These are phyloP conservation scores for Helicoverpa armigera DNA, from an alignment of 1,140 invertebrate species.

Conservation along the genomic window DNA sequence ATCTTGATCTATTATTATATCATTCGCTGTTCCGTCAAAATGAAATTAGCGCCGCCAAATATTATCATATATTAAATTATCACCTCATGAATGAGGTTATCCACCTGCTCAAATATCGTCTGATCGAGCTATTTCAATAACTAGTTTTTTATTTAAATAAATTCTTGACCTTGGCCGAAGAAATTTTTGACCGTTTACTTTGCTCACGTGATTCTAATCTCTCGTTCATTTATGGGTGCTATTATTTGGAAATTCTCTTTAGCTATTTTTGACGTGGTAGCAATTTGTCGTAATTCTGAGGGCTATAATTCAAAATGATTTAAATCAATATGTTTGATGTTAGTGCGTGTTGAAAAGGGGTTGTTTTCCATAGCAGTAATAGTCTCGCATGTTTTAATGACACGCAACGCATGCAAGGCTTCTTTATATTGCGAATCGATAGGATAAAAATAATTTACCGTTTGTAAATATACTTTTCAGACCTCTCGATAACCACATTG, in stretches of 20 bases:
- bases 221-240: not conserved
- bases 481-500: no score
- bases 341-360: not conserved
- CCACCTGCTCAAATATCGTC: not conserved
- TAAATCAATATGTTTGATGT: no score
- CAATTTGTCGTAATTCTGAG: no score
- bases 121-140: not conserved
- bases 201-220: not conserved
- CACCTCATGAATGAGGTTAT: not conserved
- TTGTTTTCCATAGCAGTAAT: not conserved
- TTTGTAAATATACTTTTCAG: no score
- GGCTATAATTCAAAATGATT: no score
- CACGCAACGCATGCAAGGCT: conserved; percentile 1
- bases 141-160: not conserved
- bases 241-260: not conserved
- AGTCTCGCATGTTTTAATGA: not conserved
- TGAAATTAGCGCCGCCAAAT: not conserved
- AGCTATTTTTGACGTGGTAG: not conserved
- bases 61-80: not conserved
- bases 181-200: not conserved
- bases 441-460: not conserved
- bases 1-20: no score
- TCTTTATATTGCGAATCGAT: not conserved
- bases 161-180: not conserved
- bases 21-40: not conserved